Conservation (phyloP, 2,888 invertebrate genomes). For the Sarcophaga subvicina region DNA sequence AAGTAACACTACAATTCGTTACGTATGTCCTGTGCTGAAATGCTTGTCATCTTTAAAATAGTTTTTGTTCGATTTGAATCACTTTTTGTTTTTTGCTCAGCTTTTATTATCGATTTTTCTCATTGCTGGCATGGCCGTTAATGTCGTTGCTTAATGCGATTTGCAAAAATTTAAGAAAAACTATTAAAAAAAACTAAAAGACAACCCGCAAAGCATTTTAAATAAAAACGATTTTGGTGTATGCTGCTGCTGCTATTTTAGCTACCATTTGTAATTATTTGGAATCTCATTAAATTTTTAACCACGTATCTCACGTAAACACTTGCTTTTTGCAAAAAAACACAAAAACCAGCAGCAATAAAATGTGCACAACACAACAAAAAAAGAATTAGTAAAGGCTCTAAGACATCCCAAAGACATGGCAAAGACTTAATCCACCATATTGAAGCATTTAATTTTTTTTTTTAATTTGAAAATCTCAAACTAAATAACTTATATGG, state of each 20-base stretch:
- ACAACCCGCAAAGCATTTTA: neutral
- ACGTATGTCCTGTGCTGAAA: conserved; percentile 41
- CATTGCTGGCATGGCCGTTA: neutral
- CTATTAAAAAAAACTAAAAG: conserved; percentile 1
- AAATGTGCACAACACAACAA: conserved; percentile 1
- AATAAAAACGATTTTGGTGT: conserved; percentile 68
- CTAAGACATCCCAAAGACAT: neutral
- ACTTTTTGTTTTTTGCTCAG: conserved; percentile 3
- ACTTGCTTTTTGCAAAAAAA: conserved; percentile 45
- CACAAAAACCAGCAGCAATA: neutral
- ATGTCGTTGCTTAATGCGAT: conserved; percentile 24
- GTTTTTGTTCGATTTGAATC: neutral
- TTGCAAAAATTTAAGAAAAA: conserved; percentile 19
- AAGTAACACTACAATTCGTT: conserved; percentile 16
- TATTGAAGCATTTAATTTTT: too few species aligned
- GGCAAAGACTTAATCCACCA: too few species aligned
- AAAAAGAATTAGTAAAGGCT: neutral
- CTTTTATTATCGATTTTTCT: neutral
- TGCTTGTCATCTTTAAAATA: conserved; percentile 43
- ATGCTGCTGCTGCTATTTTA: conserved; percentile 46
- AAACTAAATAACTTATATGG: conserved; percentile 6
- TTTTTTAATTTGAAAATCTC: too few species aligned
- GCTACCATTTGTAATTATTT: conserved; percentile 78
- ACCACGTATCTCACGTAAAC: conserved; percentile 77
- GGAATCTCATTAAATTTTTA: conserved; percentile 79